Evolutionary conservation across 2,888 invertebrate genomes (phyloP).

Genomic region (Acleris literana): DNA sequence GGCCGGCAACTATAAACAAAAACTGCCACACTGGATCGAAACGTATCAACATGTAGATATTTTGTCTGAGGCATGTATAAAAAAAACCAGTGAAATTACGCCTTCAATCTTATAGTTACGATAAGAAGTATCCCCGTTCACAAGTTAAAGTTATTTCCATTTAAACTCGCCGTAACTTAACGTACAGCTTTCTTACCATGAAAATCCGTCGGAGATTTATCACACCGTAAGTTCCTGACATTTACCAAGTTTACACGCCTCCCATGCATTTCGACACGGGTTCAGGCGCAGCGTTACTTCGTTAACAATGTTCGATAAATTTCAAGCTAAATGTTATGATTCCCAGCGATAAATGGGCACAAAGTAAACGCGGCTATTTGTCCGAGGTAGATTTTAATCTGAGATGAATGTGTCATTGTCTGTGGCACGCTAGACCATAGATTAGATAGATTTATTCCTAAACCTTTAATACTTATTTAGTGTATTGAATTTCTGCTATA

Average conservation of each 20-base stretch:
- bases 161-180: conserved; percentile 18
- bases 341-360: conserved; percentile 42
- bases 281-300: conserved; percentile 32
- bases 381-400: conserved; percentile 70
- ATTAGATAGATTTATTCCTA: conserved; percentile 33
- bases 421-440: conserved; percentile 42
- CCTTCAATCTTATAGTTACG: not conserved
- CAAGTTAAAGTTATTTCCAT: conserved; percentile 18
- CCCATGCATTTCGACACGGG: conserved; percentile 41
- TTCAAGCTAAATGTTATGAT: conserved; percentile 40
- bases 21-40: too few relatives aligned
- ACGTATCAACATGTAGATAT: too few relatives aligned
- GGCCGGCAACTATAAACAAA: too few relatives aligned
- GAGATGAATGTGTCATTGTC: conserved; percentile 66
- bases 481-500: conserved; percentile 29
- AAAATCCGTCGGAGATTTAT: conserved; percentile 32
- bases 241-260: conserved; percentile 39
- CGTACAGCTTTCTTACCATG: conserved; percentile 21
- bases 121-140: not conserved
- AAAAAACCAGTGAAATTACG: not conserved
- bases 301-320: conserved; percentile 41
- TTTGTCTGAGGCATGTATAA: not conserved
- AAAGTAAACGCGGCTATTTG: conserved; percentile 62
- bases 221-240: conserved; percentile 29
- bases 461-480: conserved; percentile 30